These are phyloP conservation scores for Buphagus erythrorhynchus DNA, from an alignment of 2,797 vertebrate species.

Conservation along the genomic window DNA sequence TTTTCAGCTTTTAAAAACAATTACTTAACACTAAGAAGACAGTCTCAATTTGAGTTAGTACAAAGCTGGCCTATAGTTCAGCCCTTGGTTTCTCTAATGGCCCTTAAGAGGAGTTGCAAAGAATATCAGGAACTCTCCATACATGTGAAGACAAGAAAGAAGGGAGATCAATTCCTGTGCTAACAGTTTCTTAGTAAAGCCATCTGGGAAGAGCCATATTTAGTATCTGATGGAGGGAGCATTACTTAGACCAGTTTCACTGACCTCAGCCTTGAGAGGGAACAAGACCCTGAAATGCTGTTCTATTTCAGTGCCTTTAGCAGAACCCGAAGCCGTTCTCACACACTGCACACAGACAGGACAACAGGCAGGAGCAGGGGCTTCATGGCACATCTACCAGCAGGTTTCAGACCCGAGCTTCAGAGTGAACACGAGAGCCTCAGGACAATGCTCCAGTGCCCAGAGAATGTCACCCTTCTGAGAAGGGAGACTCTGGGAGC, in stretches of 20 bases:
- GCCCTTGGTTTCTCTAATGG: neutral
- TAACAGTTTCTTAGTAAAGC: neutral
- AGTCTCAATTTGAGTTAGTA: neutral
- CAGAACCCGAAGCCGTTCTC: neutral
- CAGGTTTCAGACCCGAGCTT: neutral
- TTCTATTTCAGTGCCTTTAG: neutral
- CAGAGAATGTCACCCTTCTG: neutral
- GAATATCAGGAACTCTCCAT: neutral
- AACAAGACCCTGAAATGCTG: neutral
- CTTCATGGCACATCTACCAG: neutral
- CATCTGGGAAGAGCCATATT: neutral
- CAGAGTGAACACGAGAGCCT: neutral
- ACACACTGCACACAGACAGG: neutral
- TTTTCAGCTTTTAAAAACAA: neutral
- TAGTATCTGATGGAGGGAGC: neutral
- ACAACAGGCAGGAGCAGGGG: rapidly evolving
- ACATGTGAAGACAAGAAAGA: neutral
- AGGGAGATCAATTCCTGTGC: neutral
- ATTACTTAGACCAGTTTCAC: neutral
- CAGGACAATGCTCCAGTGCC: neutral
- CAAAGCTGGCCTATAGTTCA: neutral
- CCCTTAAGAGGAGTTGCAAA: neutral
- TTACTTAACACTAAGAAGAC: neutral
- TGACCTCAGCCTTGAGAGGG: neutral
- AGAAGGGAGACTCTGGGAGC: neutral